Conservation (phyloP, 2,888 invertebrate species). For the Andricus curvator region DNA sequence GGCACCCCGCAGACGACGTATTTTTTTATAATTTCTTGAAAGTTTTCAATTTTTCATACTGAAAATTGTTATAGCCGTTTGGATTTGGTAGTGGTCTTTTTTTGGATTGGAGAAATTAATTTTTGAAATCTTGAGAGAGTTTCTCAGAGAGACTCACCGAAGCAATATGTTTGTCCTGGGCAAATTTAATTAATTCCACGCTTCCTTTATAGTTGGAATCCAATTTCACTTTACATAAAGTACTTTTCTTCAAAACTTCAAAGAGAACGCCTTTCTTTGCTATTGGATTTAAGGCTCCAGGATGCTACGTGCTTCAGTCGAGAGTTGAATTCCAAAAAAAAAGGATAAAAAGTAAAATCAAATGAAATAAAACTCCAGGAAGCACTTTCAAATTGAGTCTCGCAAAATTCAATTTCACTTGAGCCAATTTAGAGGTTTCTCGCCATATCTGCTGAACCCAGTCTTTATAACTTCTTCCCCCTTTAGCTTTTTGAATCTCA, state of each 20-base stretch:
- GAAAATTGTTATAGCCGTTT: not conserved
- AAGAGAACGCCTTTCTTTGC: not conserved
- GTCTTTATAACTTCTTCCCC: not conserved
- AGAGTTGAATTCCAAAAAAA: not conserved
- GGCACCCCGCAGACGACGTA: constrained; percentile 35
- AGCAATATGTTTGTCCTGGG: not conserved
- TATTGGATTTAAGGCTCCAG: constrained; percentile 25
- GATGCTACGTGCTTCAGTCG: not conserved
- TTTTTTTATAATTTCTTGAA: not conserved
- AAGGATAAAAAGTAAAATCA: not conserved
- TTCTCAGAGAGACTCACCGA: not conserved
- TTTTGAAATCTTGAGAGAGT: not conserved
- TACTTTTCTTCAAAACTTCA: constrained; percentile 13
- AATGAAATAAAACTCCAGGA: constrained; percentile 27
- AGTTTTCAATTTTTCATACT: not conserved
- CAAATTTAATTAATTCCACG: constrained; percentile 16
- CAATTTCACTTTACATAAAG: constrained; percentile 20
- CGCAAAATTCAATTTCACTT: constrained; percentile 33
- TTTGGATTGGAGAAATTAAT: not conserved
- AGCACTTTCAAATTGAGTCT: constrained; percentile 27
- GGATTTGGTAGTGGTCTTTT: not conserved
- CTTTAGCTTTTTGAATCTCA: not conserved
- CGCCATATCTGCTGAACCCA: constrained; percentile 22
- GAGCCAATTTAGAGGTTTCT: constrained; percentile 34
- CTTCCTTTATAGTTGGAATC: not conserved